Evolutionary conservation across 2,113 vertebrate genomes (phyloP), one percentile per base, ranked within the genome.

Genomic region (Dunckerocampus dactyliophorus): DNA sequence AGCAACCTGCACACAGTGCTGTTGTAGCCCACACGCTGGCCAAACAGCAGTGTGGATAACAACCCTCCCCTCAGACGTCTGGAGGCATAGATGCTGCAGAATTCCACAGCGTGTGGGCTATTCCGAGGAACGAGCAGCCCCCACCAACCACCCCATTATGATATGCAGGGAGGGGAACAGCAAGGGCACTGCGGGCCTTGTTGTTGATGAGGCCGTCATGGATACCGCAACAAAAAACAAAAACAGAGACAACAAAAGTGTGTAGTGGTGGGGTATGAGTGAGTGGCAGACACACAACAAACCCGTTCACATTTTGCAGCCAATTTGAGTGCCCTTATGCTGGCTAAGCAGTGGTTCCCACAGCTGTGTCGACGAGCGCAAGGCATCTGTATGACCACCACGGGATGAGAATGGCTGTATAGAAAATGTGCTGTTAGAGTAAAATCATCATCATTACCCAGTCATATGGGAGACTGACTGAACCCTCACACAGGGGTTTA

Each of bases 211-310:
- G 77, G 74, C 81, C 47, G 73, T 71, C 86, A 87, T 87, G 85
- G 85, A 86, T 87, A 86, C 86, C 74, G 43, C n/a, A 17, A 81
- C 81, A 82, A 86, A 81, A 86, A 87, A 88, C 81, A 83, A 81
- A 86, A 85, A 87, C 81, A 80, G 71, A 63, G 55, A 71, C 73
- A 67, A 85, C 79, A 88, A 82, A 56, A 85, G 68, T 62, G 66
- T 56, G 54, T 20, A 43, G 54, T 21, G 19, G 54, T 19, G 21
- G 49, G 24, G 20, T 24, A 22, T 21, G 34, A 7, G 53, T n/a
- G 17, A 31, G 53, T 14, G 34, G 62, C 81, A 67, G 72, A 67
- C 76, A 48, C 76, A 86, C 81, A 84, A 84, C 82, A 80, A 78
- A 75, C 69, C 82, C 81, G 84, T 83, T 86, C 80, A 85, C 43